These are phyloP conservation scores for Cheilosia impressa DNA, from an alignment of 2,888 invertebrate genomes.

Conservation along the genomic window DNA sequence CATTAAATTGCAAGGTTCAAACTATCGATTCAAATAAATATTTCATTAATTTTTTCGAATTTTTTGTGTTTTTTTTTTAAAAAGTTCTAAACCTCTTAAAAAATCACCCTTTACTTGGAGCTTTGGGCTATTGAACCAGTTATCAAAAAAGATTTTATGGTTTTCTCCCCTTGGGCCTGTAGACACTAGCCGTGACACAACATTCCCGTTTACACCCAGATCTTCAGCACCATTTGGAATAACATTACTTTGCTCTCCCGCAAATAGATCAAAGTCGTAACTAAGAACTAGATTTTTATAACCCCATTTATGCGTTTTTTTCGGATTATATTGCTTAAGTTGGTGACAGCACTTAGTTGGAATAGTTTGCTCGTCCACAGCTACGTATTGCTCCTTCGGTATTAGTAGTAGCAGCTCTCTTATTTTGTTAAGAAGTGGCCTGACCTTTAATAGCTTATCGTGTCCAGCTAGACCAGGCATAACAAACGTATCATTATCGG, in stretches of 20 bases:
- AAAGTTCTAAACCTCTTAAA: too few relatives aligned
- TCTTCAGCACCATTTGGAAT: slow-evolving; percentile 25
- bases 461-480: not conserved
- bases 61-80: too few relatives aligned
- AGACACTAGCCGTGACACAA: slow-evolving; percentile 13
- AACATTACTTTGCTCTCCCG: slow-evolving; percentile 24
- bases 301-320: slow-evolving; percentile 22
- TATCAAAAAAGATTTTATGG: slow-evolving; percentile 49
- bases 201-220: slow-evolving; percentile 34
- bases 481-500: not conserved
- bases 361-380: slow-evolving; percentile 27
- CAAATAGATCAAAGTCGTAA: slow-evolving; percentile 27
- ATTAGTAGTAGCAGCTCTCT: slow-evolving; percentile 26
- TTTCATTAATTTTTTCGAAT: too few relatives aligned
- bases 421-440: slow-evolving; percentile 22
- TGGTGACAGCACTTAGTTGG: slow-evolving; percentile 19
- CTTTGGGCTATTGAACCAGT: slow-evolving; percentile 62
- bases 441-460: slow-evolving; percentile 23
- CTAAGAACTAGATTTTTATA: slow-evolving; percentile 15
- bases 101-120: too few relatives aligned
- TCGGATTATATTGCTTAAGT: slow-evolving; percentile 5
- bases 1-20: too few relatives aligned
- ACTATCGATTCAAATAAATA: too few relatives aligned
- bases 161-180: slow-evolving; percentile 43
- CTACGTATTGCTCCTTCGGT: slow-evolving; percentile 11